Evolutionary conservation across 2,888 invertebrate genomes (phyloP), one percentile per base, ranked within the genome.

Genomic region (Drosophila melanosoma): DNA sequence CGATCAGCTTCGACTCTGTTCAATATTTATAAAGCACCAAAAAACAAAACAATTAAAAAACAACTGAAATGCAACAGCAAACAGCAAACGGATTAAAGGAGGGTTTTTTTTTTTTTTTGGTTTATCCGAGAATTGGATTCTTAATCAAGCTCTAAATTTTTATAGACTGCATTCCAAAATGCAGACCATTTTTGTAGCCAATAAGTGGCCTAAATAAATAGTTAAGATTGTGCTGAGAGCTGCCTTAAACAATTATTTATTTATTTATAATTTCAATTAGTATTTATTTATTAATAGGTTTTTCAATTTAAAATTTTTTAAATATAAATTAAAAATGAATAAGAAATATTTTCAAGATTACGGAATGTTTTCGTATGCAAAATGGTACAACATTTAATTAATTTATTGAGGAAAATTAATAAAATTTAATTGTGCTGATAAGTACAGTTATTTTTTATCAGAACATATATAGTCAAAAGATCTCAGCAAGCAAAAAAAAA

Each of bases 1-100:
- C 62, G 84, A 76, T 35, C 56, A 56, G 8, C 53, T 56, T 62
- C 53, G 69, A 17, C 53, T 56, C 62, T 56, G 69, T 73, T 72
- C 51, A 74, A 75, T 73, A 69, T 77, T 67, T 69, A 70, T 71
- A 40, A 64, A 57, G 56, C 42, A 62, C 12, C 52, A 15, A 26
- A 38, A 45, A 48, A 65, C 1, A 23, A 15, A 45, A 15, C 15
- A 15, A 36, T 3, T 17, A 36, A 29, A 63, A 26, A 33, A 48
- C 17, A 49, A 60, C 42, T 20, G 12, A 59, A 65, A 33, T 52
- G 17, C 23, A 42, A 40, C 36, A 49, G 36, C 38, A 48, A 42
- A 10, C 11, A 26, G 12, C n/a, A n/a, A n/a, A 8, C 15, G 17
- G 20, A 7, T 26, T 20, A 11, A 11, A 11, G n/a, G 23, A 54